Evolutionary conservation across 2,888 invertebrate genomes (phyloP), one percentile per base, ranked within the genome.

Genomic region (Zeuzera pyrina): DNA sequence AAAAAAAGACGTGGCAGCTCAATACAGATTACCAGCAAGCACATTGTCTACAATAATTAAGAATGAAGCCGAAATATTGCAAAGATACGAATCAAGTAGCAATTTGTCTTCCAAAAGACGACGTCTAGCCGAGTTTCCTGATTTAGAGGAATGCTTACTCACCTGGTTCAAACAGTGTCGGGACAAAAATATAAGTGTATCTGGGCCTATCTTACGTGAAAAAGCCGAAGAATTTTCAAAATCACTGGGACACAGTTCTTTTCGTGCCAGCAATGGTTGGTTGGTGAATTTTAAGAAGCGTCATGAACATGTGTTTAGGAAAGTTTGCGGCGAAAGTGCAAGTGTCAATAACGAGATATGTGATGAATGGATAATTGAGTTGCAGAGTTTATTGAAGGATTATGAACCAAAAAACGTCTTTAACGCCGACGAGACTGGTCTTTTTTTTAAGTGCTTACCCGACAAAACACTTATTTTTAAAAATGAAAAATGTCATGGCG

Each of bases 241-340:
- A 28, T 29, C 33, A 29, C 24, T 36, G 33, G 34, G 34, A 38
- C 4, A 21, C 27, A 16, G n/a, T 23, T 21, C 11, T 31, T 41
- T 41, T 14, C n/a, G 23, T n/a, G n/a, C n/a, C n/a, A 25, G 26
- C 4, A 19, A 8, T 23, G 23, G 23, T 3, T 23, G 23, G 23
- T n/a, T 23, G n/a, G 23, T 11, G 11, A 29, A 34, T 6, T 21
- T n/a, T 6, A 10, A 35, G 12, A 22, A 8, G 10, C 7, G 27
- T 25, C 23, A 21, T 25, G 34, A 32, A 19, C 29, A 16, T 51
- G 30, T 39, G 42, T 47, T 49, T 39, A 35, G 34, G 16, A 21
- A 23, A 22, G 19, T 29, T 29, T 23, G 23, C 11, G 29, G 29
- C 7, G 29, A 29, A 29, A 29, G 29, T 29, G 29, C 15, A 29